These are phyloP conservation scores for Cephus nigrinus DNA, from an alignment of 2,888 invertebrate species.

Conservation along the genomic window DNA sequence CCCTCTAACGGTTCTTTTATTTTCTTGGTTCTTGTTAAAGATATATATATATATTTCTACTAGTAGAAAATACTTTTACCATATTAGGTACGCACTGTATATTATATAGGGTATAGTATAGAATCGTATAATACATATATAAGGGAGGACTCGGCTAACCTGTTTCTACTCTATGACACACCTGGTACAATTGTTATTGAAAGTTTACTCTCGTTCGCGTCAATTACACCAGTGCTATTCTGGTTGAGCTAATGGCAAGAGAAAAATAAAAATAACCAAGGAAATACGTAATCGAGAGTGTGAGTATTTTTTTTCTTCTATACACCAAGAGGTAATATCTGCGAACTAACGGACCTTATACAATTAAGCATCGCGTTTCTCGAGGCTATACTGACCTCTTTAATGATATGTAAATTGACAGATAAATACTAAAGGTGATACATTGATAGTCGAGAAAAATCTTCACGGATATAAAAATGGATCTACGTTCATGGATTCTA, in stretches of 20 bases:
- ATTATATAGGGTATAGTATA: not conserved
- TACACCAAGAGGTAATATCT: not conserved
- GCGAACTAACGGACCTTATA: not conserved
- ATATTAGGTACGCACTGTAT: not conserved
- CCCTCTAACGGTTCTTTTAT: not conserved
- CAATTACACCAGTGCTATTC: not conserved
- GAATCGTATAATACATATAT: not conserved
- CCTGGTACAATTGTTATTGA: not conserved
- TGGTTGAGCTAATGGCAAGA: not conserved
- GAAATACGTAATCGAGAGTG: not conserved
- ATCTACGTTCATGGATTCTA: not conserved
- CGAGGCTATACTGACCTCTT: not conserved
- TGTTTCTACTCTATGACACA: not conserved
- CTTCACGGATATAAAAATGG: not conserved
- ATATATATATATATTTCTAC: not conserved
- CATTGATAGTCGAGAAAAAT: not conserved
- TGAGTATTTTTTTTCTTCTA: not conserved
- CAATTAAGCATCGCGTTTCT: not conserved
- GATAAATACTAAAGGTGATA: not conserved
- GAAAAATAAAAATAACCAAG: not conserved
- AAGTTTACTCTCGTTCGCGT: not conserved
- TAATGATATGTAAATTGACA: conserved; percentile 3
- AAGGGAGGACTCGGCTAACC: not conserved
- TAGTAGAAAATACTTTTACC: not conserved
- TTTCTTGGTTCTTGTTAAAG: not conserved